Evolutionary conservation across 1,140 invertebrate genomes (phyloP), one percentile per base, ranked within the genome.

Genomic region (Caenorhabditis briggsae): DNA sequence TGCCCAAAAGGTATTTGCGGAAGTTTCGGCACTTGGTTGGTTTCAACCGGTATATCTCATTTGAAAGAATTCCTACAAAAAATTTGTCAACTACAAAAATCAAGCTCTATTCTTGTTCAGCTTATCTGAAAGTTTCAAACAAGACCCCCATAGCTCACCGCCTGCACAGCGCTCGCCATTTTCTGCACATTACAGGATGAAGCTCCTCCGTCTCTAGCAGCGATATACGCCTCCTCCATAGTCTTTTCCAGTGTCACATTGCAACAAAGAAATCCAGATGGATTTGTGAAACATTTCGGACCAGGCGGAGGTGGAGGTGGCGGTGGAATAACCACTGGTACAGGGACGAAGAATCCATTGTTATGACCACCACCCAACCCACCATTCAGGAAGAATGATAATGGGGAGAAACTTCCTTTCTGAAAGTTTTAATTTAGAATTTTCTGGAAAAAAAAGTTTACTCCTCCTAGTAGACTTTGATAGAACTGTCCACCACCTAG

Each of bases 281-380:
- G 82, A 50, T 88, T 88, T 16, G 87, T 88, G 82, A 89, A 88
- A 65, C 87, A 88, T n/a, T 87, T 87, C n/a, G 87, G 87, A 89
- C 87, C 87, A 3, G 87, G 87, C 3, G 87, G 87, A 5, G 87
- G 87, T 33, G 87, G 87, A 53, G 87, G 87, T 55, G 87, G 87
- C 61, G 87, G 85, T 7, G 87, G 87, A 83, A 88, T 86, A 33
- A 88, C 87, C 23, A 88, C 88, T 48, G 87, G 87, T 11, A 88
- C 87, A 20, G 87, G 87, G 55, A 88, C 82, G 43, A 88, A 88
- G 55, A 84, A 89, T 20, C 59, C 59, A 82, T 55, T 70, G 18
- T 58, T 48, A 48, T 41, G 20, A 33, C 85, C 78, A 23, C 64
- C 64, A 23, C 64, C 64, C 7, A 65, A 18, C 2, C 82, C 59